Evolutionary conservation across 2,888 invertebrate genomes (phyloP), one percentile per base, ranked within the genome.

Genomic region (Strigamia maritima): DNA sequence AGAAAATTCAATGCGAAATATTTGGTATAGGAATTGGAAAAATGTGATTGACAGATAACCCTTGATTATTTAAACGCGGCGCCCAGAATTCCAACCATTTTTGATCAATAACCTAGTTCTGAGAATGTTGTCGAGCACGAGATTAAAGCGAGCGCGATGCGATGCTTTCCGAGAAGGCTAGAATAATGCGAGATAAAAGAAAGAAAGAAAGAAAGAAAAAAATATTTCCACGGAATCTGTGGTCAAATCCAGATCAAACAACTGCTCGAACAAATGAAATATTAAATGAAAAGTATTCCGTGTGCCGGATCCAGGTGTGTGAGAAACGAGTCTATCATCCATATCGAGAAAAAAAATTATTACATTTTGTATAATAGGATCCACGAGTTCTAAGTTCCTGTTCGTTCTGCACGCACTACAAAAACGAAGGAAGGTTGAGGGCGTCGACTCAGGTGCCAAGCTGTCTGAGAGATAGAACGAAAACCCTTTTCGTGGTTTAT

Each of bases 51-150:
- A 10, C 10, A 40, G 2, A 31, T 6, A 31, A 31, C 31, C 31
- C 31, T 40, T 16, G 12, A 16, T 40, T 40, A 2, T 40, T 40
- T 40, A 40, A 10, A 14, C 40, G 2, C 40, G 10, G 3, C 1
- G 14, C 60, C 49, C 49, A 49, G 19, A 60, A 60, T 60, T 60
- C 60, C 60, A 60, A 16, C n/a, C 60, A 40, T 60, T 7, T 60
- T 60, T 24, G n/a, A 60, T 60, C 60, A 60, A 60, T 60, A 60
- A 60, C 60, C 60, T 60, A 60, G n/a, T 60, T 60, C 60, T 19
- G 19, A 19, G 60, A 60, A 60, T 8, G 8, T 60, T 60, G 14
- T 60, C n/a, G 49, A n/a, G 14, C 16, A 2, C n/a, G n/a, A 49
- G 16, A 49, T 49, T 49, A n/a, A n/a, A n/a, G 49, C n/a, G 4